phyloP scores from a whole-genome alignment of 2,113 vertebrate species.

The Nothocercus julius region DNA sequence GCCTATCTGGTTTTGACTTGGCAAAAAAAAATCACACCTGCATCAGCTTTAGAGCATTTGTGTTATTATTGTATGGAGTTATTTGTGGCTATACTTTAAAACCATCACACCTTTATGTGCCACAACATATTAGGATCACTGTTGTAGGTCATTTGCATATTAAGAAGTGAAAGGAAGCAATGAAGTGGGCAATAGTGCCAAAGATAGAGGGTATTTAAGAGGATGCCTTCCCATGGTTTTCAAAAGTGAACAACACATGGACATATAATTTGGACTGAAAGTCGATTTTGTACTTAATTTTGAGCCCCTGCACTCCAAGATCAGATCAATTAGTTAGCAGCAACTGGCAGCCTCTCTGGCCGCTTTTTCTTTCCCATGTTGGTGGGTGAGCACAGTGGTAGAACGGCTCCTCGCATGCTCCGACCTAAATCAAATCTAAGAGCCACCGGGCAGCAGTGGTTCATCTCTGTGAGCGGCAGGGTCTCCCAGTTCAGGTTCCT shows the following conservation, averaged over 20 bases:
- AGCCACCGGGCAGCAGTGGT: fast-evolving
- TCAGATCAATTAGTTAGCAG: neutral
- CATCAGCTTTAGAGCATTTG: neutral
- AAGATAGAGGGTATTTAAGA: neutral
- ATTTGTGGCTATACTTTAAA: neutral
- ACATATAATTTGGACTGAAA: neutral
- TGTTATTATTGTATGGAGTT: neutral
- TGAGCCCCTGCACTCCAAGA: neutral
- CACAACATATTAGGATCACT: neutral
- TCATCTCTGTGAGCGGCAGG: neutral
- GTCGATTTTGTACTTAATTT: neutral
- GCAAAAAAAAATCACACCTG: neutral
- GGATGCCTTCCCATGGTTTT: neutral
- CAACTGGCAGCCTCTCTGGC: neutral
- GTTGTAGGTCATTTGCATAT: neutral
- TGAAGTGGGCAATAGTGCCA: neutral
- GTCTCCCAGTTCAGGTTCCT: neutral
- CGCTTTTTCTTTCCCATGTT: neutral
- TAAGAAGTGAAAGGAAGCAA: neutral
- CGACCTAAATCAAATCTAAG: neutral
- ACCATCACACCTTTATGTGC: neutral
- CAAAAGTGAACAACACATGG: neutral
- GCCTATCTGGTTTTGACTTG: neutral
- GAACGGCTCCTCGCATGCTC: fast-evolving
- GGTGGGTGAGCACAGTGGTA: neutral